These are phyloP conservation scores for Leptopilina clavipes DNA, from an alignment of 1,140 invertebrate species.

Conservation along the genomic window DNA sequence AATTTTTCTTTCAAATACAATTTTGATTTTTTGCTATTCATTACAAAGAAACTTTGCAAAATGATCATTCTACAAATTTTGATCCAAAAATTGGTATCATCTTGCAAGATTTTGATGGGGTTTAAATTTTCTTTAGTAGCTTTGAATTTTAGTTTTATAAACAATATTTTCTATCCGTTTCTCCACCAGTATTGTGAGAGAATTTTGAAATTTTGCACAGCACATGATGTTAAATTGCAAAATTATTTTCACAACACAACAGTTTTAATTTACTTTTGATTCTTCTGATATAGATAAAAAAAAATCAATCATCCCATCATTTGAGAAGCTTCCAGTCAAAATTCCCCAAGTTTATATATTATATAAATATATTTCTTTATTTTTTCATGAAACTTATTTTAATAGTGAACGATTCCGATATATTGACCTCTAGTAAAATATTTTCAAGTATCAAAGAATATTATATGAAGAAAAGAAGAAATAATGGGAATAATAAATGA, in stretches of 20 bases:
- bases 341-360: background rate
- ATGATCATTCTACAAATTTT: too few species aligned
- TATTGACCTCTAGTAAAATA: background rate
- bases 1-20: too few species aligned
- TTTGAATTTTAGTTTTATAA: too few species aligned
- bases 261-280: background rate
- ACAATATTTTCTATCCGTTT: too few species aligned
- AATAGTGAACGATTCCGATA: background rate
- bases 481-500: background rate
- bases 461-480: background rate
- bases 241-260: background rate
- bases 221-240: background rate
- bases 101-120: too few species aligned
- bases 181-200: background rate
- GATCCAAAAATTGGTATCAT: too few species aligned
- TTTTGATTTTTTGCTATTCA: too few species aligned
- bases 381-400: background rate
- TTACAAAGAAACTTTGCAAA: too few species aligned
- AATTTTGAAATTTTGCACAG: background rate
- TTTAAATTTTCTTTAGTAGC: too few species aligned
- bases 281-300: background rate
- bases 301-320: background rate
- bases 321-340: conserved; percentile 10
- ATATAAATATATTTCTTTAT: too few species aligned
- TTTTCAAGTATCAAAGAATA: background rate